These are phyloP conservation scores for Sitta carolinensis DNA, from an alignment of 2,797 vertebrate species.

Conservation along the genomic window DNA sequence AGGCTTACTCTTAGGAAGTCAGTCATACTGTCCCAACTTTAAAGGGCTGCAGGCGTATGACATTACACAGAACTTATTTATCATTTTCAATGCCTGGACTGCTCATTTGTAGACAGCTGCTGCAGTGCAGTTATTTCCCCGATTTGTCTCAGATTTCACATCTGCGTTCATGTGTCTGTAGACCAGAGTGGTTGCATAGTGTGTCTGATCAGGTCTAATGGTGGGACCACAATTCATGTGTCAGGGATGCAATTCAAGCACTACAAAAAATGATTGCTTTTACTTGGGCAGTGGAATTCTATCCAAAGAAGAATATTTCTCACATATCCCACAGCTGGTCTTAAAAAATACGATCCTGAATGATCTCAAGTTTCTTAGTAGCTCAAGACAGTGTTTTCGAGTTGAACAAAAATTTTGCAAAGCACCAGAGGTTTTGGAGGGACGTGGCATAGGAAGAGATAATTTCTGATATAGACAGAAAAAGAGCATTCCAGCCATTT, in stretches of 20 bases:
- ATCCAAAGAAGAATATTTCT: neutral
- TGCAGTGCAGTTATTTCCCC: neutral
- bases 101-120: slow-evolving; percentile 18
- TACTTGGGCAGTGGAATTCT: neutral
- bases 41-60: slow-evolving; percentile 15
- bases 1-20: slow-evolving; percentile 8
- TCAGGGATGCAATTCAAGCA: neutral
- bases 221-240: neutral
- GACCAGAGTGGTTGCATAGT: neutral
- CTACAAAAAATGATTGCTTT: neutral
- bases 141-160: slow-evolving; percentile 24
- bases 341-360: neutral
- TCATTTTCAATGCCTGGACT: neutral
- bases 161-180: neutral
- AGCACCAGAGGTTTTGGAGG: neutral
- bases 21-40: neutral
- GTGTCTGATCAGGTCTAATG: neutral
- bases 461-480: neutral
- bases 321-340: neutral
- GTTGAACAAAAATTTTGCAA: neutral
- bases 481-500: neutral
- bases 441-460: accelerated
- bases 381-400: neutral
- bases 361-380: neutral
- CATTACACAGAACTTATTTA: slow-evolving; percentile 25